These are phyloP conservation scores for Rhorus exstirpatorius DNA, from an alignment of 2,888 invertebrate genomes.

Conservation along the genomic window DNA sequence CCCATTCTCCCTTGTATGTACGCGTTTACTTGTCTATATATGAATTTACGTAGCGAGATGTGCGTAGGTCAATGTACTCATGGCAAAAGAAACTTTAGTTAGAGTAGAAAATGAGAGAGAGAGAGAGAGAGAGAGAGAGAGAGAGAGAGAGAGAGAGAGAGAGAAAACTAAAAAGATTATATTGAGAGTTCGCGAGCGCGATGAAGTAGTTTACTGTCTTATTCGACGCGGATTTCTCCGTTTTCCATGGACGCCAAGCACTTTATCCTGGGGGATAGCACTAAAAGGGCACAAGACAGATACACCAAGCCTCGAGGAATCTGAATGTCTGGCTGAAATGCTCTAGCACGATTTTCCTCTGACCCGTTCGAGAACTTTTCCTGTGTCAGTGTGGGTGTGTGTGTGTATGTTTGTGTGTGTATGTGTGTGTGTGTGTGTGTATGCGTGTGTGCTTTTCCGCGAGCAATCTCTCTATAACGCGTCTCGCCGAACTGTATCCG, in stretches of 20 bases:
- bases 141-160: too few relatives aligned
- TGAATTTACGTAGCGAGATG: too few relatives aligned
- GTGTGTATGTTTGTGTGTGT: neutral
- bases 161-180: too few relatives aligned
- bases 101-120: neutral
- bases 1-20: neutral
- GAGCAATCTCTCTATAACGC: slow-evolving; percentile 41
- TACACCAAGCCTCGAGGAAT: slow-evolving; percentile 51
- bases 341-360: slow-evolving; percentile 4
- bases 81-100: neutral
- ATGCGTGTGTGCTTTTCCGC: slow-evolving; percentile 17
- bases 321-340: slow-evolving; percentile 54
- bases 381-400: neutral
- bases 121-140: too few relatives aligned
- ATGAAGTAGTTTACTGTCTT: slow-evolving; percentile 26
- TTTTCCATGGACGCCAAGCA: slow-evolving; percentile 23
- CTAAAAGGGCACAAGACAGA: slow-evolving; percentile 55
- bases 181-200: slow-evolving; percentile 7
- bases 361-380: slow-evolving; percentile 43
- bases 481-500: slow-evolving; percentile 42
- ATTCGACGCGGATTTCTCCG: slow-evolving; percentile 27
- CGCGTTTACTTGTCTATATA: neutral
- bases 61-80: neutral
- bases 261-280: slow-evolving; percentile 37
- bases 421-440: neutral